Base-by-base conservation (phyloP, 2,888 invertebrate species). In the Drosophila multiciliata region DNA sequence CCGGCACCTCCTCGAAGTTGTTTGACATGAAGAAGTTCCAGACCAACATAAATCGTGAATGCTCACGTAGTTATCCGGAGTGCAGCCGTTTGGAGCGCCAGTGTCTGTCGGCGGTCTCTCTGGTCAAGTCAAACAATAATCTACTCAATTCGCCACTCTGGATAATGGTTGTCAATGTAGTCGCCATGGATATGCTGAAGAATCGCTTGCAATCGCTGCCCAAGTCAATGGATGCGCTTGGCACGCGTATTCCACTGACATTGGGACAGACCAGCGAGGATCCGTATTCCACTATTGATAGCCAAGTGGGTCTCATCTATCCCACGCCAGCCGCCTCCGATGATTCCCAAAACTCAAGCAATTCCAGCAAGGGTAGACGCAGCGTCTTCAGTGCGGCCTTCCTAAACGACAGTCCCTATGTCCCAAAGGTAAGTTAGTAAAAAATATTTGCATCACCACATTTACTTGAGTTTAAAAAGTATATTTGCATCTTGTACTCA, bases 161-260 rank as follows among this genome's bases (percentile, higher is more conserved):
- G 97, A 95, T 97, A 82, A 95, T 96, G 91, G 94, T 97, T 88
- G 95, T 97, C 85, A 97, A 97, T 92, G 94, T 97, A 61, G 95
- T 96, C 75, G 97, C 97, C 80, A 94, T 97, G 91, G 96, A 96
- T 90, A 96, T 96, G 95, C 94, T 97, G 80, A 96, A 95, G 92
- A 95, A 95, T 76, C 95, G 95, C 92, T 92, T 96, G 72, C 95
- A 95, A 66, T 70, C 91, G 40, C 67, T 92, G 70, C 95, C 95
- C 90, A 92, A 92, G 64, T 91, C 88, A 20, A 32, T 92, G 66
- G 92, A 92, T 78, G 87, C 88, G 26, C 78, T 91, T 50, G 91
- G 91, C 52, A 79, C 87, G 75, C 91, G 90, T 62, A 84, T 91
- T 20, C 89, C 91, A 20, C 79, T 90, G 55, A 82, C 91, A 26